A percentile compares a stretch with the other conserved stretches of the same genome.
These are phyloP conservation scores for Aldabrachelys gigantea DNA, from an alignment of 2,113 vertebrate genomes.

Conservation along the genomic window DNA sequence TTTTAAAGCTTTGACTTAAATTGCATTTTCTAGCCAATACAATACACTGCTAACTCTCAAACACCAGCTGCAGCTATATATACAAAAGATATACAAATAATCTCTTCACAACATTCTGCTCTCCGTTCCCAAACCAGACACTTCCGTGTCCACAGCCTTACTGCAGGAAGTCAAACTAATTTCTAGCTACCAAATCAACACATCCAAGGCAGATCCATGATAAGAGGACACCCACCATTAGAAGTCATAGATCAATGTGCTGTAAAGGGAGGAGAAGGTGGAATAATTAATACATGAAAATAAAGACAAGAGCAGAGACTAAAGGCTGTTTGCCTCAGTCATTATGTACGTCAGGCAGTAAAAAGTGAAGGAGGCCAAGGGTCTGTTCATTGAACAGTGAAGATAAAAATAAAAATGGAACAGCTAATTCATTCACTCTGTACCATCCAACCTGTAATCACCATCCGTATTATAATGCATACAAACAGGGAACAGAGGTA, in stretches of 20 bases:
- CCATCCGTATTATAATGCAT: background rate
- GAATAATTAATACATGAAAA: background rate
- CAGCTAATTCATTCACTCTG: background rate
- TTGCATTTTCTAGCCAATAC: background rate
- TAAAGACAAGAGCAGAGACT: background rate
- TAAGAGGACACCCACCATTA: background rate
- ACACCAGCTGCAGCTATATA: background rate
- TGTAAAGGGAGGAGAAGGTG: background rate
- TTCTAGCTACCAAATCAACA: background rate
- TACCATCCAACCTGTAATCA: background rate
- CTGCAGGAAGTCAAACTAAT: background rate
- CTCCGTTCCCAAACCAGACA: background rate
- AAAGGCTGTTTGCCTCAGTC: background rate
- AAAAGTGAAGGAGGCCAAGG: background rate
- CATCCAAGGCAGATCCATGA: background rate
- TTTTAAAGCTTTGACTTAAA: background rate
- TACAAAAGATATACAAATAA: background rate
- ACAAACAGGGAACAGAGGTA: background rate
- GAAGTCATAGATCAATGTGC: background rate
- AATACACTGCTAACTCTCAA: background rate
- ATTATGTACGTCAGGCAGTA: background rate
- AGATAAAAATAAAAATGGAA: background rate
- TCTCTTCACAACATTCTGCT: background rate
- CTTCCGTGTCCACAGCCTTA: background rate
- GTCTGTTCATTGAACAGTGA: background rate